Base-by-base conservation (phyloP, 2,888 invertebrate genomes). In the Xanthostigma xanthostigma region DNA sequence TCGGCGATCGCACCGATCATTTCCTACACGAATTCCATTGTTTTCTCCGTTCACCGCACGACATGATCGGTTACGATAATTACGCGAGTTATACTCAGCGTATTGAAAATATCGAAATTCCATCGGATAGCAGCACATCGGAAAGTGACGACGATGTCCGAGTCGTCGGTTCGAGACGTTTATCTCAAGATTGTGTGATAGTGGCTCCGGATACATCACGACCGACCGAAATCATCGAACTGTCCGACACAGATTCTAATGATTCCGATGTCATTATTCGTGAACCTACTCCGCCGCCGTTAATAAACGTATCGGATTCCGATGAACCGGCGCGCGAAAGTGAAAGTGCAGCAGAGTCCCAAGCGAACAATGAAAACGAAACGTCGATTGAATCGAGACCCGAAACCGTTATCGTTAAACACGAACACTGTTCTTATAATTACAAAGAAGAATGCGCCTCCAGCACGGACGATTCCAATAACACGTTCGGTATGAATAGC, bases 21-120 rank as follows among this genome's bases (percentile, higher is more conserved):
- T 95, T 95, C 63, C 75, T 89, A 36, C 92, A 94, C 62, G 94
- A 95, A 62, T 75, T 95, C 51, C 79, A 82, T 58, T 81, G 80
- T 63, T 95, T 85, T 68, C 90, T 94, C 36, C 75, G 84, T 34
- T 90, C 91, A 10, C 88, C 89, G 0, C 88, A 81, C 63, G 90
- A 90, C 61, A 79, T 94, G 77, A 72, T 79, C 47, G 87, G 84
- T n/a, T 87, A 86, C 59, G 87, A 87, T 62, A 72, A 81, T 17
- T 72, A 78, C 56, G 79, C 82, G 17, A 76, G 76, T 53, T 86
- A 85, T 62, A 73, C 75, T 0, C 74, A 60, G 41, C 51, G 60
- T 8, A 41, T 46, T 34, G 41, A 39, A 17, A 43, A 42, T 37
- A 43, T 48, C 17, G 48, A 48, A 38, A 11, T 48, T 9, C 13